phyloP scores from a whole-genome alignment of 37 sponge, comb jelly and placozoan genomes.

The Spongilla lacustris region DNA sequence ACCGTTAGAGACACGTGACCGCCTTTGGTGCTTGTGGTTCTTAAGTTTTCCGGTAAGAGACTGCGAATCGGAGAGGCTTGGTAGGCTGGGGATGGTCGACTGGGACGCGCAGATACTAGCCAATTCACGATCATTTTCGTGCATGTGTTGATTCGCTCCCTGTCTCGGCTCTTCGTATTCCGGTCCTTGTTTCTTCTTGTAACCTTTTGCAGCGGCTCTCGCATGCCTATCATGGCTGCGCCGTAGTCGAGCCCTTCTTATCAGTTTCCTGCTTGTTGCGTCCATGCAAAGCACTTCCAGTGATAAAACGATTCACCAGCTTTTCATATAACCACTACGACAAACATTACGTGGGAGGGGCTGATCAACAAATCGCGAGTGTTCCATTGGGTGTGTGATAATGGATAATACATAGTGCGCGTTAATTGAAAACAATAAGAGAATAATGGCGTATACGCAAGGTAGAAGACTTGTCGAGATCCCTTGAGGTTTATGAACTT shows the following conservation, averaged over 20 bases:
- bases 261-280: slow-evolving; percentile 17
- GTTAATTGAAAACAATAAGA: background rate
- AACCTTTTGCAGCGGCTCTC: background rate
- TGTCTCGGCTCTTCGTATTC: background rate
- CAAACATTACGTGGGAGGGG: background rate
- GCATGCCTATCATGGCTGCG: slow-evolving; percentile 13
- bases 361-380: background rate
- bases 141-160: background rate
- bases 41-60: background rate
- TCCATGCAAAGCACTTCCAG: background rate
- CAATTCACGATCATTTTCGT: background rate
- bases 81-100: slow-evolving; percentile 23
- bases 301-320: background rate
- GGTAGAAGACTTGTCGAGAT: background rate
- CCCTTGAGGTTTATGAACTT: background rate
- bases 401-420: background rate
- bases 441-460: background rate
- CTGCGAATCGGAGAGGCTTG: slow-evolving; percentile 7
- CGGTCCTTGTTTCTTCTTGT: background rate
- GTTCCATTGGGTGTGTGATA: background rate
- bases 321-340: background rate
- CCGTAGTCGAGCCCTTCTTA: slow-evolving; percentile 10
- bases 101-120: background rate
- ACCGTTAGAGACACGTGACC: background rate
- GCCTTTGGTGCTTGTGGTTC: background rate